Evolutionary conservation across 2,888 invertebrate species (phyloP).

Genomic region (Petrophora chlorosata): DNA sequence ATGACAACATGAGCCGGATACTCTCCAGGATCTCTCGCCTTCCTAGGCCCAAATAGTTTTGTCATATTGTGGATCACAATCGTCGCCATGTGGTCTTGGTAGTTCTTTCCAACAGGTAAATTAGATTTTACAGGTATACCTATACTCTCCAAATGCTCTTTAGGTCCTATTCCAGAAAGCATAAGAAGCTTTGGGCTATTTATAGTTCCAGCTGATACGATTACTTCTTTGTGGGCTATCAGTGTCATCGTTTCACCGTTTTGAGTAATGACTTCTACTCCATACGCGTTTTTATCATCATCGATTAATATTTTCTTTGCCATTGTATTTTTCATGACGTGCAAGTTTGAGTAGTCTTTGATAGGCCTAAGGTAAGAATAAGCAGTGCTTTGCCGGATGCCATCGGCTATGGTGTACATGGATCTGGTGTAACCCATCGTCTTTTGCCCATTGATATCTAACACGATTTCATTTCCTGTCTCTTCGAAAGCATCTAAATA

Average conservation of each 20-base stretch:
- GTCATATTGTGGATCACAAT: constrained; percentile 35
- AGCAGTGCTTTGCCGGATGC: constrained; percentile 44
- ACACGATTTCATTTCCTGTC: constrained; percentile 56
- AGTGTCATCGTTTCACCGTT: constrained; percentile 33
- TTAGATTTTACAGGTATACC: constrained; percentile 45
- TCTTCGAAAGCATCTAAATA: constrained; percentile 59
- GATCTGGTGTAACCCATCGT: constrained; percentile 48
- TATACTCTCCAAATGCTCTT: constrained; percentile 40
- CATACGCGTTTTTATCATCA: constrained; percentile 45
- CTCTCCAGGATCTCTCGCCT: constrained; percentile 48
- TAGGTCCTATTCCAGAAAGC: constrained; percentile 57
- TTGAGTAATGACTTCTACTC: constrained; percentile 38
- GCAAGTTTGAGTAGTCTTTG: constrained; percentile 42
- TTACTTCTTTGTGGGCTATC: constrained; percentile 47
- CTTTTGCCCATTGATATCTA: constrained; percentile 48
- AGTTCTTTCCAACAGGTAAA: constrained; percentile 52
- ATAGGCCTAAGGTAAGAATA: constrained; percentile 42
- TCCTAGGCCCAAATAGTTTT: constrained; percentile 8
- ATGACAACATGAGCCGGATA: constrained; percentile 48
- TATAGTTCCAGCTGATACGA: constrained; percentile 53
- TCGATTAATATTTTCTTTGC: constrained; percentile 50
- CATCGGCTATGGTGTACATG: constrained; percentile 34
- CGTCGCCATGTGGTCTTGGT: constrained; percentile 44
- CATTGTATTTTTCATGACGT: constrained; percentile 45
- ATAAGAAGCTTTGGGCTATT: constrained; percentile 52